Base-by-base conservation (phyloP, 64 coral and sea anemone genomes). In the Montipora foliosa region DNA sequence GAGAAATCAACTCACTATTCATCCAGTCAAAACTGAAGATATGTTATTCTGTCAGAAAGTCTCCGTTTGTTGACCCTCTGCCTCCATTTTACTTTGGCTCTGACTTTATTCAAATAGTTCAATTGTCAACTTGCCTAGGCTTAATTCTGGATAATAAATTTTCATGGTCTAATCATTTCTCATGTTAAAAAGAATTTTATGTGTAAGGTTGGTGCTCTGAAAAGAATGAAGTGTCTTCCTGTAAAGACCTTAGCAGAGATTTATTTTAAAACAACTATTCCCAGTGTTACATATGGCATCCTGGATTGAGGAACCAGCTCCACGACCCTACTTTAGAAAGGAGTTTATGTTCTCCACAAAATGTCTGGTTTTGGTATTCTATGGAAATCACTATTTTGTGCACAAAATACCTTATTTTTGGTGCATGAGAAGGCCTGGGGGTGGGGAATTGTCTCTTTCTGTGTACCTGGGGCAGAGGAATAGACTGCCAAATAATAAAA, bases 11-110 rank as follows among this genome's bases (percentile, higher is more conserved):
- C 75, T 77, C 22, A 77, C 75, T 9, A 46, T 77, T 12, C 24
- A 77, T 77, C 22, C 25, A 44, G 47, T 77, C 75, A 77, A 77
- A 47, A 77, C 75, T 45, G 75, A 77, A 10, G 75, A 25, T 13
- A 77, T 77, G 75, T 11, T 77, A 14, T 37, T 37, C 37, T 37
- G 13, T 77, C 3, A 77, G 75, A 29, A 77, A 77, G 16, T 77
- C 75, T 45, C 24, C 75, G 1, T 47, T 77, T 77, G 47, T 77
- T 77, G 75, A 46, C 22, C 75, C 75, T 8, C 25, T 77, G 25
- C 75, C 46, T 45, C 75, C 22, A 13, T 37, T 77, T 2, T 47
- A 47, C 2, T 77, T 77, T 77, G 29, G 75, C 12, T 45, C 37
- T 0, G 75, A 44, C 44, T 11, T 77, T 8, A 15, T 77, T 5